Percentiles rank a stretch among this genome's conserved stretches.
Evolutionary conservation across 2,113 vertebrate species (phyloP).

Genomic region (Myxocyprinus asiaticus): DNA sequence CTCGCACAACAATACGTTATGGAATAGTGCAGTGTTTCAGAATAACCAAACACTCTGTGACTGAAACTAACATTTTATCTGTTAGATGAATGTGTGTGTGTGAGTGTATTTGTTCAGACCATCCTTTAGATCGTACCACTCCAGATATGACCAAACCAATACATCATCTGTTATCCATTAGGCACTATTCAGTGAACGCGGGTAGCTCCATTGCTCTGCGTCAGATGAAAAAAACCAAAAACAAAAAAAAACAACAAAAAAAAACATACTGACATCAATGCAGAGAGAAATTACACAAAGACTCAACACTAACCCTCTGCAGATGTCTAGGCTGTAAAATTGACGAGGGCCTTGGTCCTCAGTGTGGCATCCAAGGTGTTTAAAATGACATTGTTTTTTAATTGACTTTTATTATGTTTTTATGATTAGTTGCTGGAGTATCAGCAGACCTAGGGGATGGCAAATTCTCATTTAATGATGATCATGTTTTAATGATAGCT

Average conservation of each 20-base stretch:
- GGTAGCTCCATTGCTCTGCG: neutral
- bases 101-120: neutral
- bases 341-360: neutral
- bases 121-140: neutral
- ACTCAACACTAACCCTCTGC: neutral
- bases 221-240: neutral
- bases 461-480: slow-evolving; percentile 72
- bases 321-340: slow-evolving; percentile 6
- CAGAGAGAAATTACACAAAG: neutral
- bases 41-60: slow-evolving; percentile 7
- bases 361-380: slow-evolving; percentile 15
- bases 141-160: slow-evolving; percentile 16
- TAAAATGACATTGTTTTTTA: slow-evolving; percentile 59
- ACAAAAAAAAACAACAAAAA: too few species aligned
- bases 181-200: neutral
- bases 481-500: slow-evolving; percentile 74
- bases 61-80: slow-evolving; percentile 5
- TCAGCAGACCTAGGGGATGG: slow-evolving; percentile 61
- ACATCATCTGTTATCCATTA: slow-evolving; percentile 22
- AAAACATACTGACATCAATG: neutral
- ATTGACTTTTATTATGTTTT: slow-evolving; percentile 68
- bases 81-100: slow-evolving; percentile 1
- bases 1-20: slow-evolving; percentile 1
- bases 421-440: slow-evolving; percentile 63
- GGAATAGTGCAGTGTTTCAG: neutral